Evolutionary conservation across 2,797 vertebrate species (phyloP), one percentile per base, ranked within the genome.

Genomic region (Oryzias dopingdopingensis): DNA sequence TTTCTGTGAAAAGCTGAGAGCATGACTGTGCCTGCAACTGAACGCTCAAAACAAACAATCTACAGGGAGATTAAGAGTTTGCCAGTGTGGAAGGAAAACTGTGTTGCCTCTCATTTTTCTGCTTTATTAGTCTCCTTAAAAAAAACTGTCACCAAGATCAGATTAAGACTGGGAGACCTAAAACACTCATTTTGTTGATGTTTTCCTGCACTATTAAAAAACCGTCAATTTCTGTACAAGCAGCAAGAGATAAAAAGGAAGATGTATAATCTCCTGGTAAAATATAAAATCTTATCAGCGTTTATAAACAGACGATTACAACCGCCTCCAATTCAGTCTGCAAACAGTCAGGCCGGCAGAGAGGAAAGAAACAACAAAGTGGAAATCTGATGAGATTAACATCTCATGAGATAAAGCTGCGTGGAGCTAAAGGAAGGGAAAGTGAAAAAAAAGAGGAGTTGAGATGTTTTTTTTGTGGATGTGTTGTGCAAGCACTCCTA

Each of bases 261-360:
- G 73, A 85, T 76, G 80, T 61, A 70, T 59, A 87, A 91, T 86
- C 78, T 79, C 65, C 57, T 59, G 51, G 50, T 61, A 59, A 77
- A 83, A 88, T 78, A 76, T 61, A 82, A 79, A 81, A 78, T 88
- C 87, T 88, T 91, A 91, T 93, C 91, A 78, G 68, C 77, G 77
- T 85, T 78, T 82, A 85, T 87, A 90, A 91, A 90, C 90, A 89
- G 62, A 76, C 74, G 86, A 90, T 90, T 89, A 90, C 65, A 72
- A 83, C 66, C 51, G 54, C 74, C 71, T 84, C 72, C 54, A 68
- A 87, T 78, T 86, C 72, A 75, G 79, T 86, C 79, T 77, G 75
- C 72, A 67, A 22, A 29, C 72, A 86, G 84, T 84, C 72, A 65
- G 80, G 82, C 82, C 64, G 60, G 82, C 76, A 71, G 80, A 80